Evolutionary conservation across 2,797 vertebrate genomes (phyloP), one percentile per base, ranked within the genome.

Genomic region (Luscinia luscinia): DNA sequence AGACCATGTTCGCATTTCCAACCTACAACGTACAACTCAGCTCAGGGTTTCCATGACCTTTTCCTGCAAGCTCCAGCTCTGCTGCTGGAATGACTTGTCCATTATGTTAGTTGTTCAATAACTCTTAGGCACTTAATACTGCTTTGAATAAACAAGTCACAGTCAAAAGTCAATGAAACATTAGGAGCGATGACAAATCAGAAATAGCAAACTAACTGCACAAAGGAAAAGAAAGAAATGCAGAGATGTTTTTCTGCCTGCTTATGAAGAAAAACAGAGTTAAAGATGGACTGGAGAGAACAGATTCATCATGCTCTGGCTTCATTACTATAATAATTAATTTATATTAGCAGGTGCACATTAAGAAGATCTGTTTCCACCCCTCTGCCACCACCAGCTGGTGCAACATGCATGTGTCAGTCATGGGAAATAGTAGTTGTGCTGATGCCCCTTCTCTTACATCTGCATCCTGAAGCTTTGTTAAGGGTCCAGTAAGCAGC

Each of bases 261-360:
- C 55, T 88, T 91, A 73, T 49, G 86, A 86, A 82, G 45, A 81
- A 93, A 84, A 69, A 48, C 48, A 73, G 55, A 78, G 61, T 55
- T 51, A 89, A 95, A 90, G 58, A 77, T 0, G 10, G 52, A 55
- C 34, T 86, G 38, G 54, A 78, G 72, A 92, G 43, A 91, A 87
- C 55, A 93, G 86, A 95, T 87, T 78, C 72, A 92, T 83, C 82
- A 87, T 0, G 1, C 46, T 90, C 90, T 64, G 45, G 38, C 61
- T 85, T 92, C 57, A 63, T 93, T 89, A 91, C 34, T 89, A 73
- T 66, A 92, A 95, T 94, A 90, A 93, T 95, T 96, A 90, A 95
- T 95, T 96, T 96, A 94, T 96, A 94, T 94, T 91, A 94, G 83
- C 93, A 96, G 85, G 63, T 94, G 90, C 83, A 91, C 43, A 24